Percentiles rank a stretch among this genome's conserved stretches.
Conservation (phyloP, 2,113 vertebrate species). For the Larimichthys polyactis region DNA sequence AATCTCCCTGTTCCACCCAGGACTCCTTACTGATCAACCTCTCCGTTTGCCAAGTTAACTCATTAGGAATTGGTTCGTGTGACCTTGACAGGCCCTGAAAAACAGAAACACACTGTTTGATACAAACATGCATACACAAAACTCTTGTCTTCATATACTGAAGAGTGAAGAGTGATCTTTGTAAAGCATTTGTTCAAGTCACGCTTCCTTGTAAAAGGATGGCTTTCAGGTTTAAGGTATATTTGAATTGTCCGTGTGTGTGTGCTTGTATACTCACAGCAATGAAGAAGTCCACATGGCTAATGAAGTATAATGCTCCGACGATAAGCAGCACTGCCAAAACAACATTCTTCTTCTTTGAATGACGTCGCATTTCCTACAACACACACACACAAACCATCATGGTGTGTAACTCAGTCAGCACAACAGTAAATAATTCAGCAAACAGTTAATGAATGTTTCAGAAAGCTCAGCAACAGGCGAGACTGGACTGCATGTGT, state of each 20-base stretch:
- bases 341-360: constrained; percentile 55
- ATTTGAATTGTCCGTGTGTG: neutral
- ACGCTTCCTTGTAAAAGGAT: neutral
- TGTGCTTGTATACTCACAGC: constrained; percentile 56
- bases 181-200: neutral
- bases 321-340: constrained; percentile 42
- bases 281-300: neutral
- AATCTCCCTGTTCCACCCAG: constrained; percentile 64
- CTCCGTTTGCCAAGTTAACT: constrained; percentile 21
- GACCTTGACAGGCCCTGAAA: constrained; percentile 19
- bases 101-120: neutral
- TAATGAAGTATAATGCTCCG: constrained; percentile 49
- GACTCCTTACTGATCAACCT: constrained; percentile 39
- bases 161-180: too few species aligned
- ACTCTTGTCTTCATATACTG: too few species aligned
- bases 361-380: constrained; percentile 67
- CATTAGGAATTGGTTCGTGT: neutral
- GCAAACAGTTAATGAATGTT: constrained; percentile 44
- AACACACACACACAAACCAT: neutral
- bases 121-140: too few species aligned
- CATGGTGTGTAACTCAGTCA: constrained; percentile 30
- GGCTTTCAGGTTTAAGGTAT: neutral
- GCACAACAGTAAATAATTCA: constrained; percentile 50
- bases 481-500: neutral
- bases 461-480: constrained; percentile 34